phyloP scores from a whole-genome alignment of 2,113 vertebrate genomes.

The Laticauda colubrina region DNA sequence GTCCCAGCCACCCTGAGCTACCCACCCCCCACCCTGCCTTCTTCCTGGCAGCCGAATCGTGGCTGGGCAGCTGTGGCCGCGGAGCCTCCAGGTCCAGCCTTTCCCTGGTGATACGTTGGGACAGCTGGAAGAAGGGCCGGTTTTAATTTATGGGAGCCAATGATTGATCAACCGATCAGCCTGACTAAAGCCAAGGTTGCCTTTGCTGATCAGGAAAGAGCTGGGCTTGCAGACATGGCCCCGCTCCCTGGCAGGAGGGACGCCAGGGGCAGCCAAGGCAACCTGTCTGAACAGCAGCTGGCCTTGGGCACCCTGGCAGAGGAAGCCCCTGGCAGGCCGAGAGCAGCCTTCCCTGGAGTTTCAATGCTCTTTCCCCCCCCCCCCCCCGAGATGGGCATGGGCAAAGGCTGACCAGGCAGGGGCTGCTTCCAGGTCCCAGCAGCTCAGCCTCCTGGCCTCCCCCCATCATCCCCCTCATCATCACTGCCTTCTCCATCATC shows the following conservation, averaged over 20 bases:
- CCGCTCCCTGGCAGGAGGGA: neutral
- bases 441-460: neutral
- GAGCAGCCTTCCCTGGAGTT: neutral
- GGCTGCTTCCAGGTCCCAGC: neutral
- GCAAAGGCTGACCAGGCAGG: neutral
- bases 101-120: neutral
- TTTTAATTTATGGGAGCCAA: neutral
- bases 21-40: no score
- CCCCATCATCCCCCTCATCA: no score
- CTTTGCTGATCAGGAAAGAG: no score
- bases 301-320: no score
- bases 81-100: neutral
- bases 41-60: neutral
- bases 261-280: neutral
- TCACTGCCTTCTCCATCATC: neutral
- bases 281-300: no score
- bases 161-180: neutral
- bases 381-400: no score
- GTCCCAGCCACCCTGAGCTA: neutral
- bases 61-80: neutral
- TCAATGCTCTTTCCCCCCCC: neutral
- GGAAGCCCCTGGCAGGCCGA: neutral
- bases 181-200: no score
- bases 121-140: neutral
- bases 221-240: neutral